Conservation (phyloP, 2,888 invertebrate species). For the Drosophila tripunctata region DNA sequence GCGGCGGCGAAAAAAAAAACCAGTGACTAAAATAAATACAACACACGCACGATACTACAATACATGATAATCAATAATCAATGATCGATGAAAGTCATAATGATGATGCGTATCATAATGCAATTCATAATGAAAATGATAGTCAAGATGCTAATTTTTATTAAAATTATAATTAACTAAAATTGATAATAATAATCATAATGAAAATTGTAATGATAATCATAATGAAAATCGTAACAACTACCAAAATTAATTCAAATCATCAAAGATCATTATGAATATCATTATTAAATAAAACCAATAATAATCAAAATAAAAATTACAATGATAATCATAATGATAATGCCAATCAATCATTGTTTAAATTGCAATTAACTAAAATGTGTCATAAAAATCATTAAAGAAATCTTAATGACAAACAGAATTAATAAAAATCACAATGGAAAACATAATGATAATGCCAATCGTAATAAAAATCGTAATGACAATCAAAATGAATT, state of each 20-base stretch:
- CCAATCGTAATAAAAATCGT: too few species aligned
- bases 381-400: neutral
- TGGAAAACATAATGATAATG: neutral
- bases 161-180: too few species aligned
- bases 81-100: neutral
- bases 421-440: neutral
- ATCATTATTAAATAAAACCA: neutral
- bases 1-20: conserved; percentile 34
- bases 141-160: too few species aligned
- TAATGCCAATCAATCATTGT: neutral
- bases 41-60: conserved; percentile 37
- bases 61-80: conserved; percentile 11
- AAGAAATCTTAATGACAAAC: neutral
- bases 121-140: neutral
- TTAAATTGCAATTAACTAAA: too few species aligned
- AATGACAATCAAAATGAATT: too few species aligned
- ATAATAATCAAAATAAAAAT: neutral
- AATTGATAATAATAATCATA: neutral
- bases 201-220: neutral
- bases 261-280: neutral
- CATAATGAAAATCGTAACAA: neutral
- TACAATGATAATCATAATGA: neutral
- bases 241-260: too few species aligned
- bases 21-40: conserved; percentile 69
- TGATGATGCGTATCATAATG: neutral